Evolutionary conservation across 2,888 invertebrate genomes (phyloP).

Genomic region (Pheosia tremula): DNA sequence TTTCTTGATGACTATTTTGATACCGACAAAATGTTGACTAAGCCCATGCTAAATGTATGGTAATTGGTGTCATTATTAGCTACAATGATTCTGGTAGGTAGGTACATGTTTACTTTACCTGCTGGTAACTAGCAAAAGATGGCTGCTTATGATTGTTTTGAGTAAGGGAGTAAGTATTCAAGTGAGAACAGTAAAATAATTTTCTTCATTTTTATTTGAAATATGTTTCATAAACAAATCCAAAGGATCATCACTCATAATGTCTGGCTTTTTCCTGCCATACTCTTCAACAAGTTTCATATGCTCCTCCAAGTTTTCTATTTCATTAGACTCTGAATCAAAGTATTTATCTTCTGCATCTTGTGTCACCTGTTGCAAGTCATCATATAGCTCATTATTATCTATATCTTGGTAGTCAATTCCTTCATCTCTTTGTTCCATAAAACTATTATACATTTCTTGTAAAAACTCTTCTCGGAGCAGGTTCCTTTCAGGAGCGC

Average conservation of each 20-base stretch:
- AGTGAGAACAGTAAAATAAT: background rate
- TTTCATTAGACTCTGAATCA: conserved; percentile 91
- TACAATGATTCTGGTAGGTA: no score
- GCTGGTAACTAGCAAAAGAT: no score
- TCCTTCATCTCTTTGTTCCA: conserved; percentile 91
- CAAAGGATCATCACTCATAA: conserved; percentile 85
- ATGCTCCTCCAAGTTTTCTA: conserved; percentile 69
- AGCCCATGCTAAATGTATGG: no score
- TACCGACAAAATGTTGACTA: no score
- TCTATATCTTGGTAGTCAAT: conserved; percentile 94
- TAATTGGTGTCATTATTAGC: no score
- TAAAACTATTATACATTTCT: conserved; percentile 93
- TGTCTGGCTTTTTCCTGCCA: conserved; percentile 50
- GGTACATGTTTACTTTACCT: no score
- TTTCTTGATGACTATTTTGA: no score
- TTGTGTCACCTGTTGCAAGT: conserved; percentile 85
- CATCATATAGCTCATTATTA: conserved; percentile 92
- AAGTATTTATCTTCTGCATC: conserved; percentile 97
- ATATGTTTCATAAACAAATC: conserved; percentile 89
- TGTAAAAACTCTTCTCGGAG: conserved; percentile 92
- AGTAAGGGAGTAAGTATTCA: background rate
- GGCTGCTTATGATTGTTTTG: no score
- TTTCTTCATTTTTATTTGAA: conserved; percentile 49
- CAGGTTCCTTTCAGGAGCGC: conserved; percentile 85
- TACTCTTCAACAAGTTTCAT: conserved; percentile 70